Evolutionary conservation across 2,888 invertebrate species (phyloP), one percentile per base, ranked within the genome.

Genomic region (Agrochola circellaris): DNA sequence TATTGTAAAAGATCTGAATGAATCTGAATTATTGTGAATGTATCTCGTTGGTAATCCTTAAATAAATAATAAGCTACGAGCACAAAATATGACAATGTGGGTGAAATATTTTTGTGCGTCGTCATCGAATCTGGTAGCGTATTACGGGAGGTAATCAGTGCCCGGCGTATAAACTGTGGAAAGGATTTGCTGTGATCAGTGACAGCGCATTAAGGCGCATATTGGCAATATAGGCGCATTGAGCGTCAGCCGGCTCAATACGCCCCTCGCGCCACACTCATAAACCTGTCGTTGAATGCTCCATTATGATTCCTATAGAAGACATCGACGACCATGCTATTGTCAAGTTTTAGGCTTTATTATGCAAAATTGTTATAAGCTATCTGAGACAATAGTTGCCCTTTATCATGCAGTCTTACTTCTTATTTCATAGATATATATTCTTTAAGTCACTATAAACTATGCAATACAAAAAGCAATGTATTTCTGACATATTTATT

Each of bases 141-240:
- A 86, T 82, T 72, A 82, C 73, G 69, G 60, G 60, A 70, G 64
- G 83, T 84, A 83, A 83, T 84, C 86, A 84, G 67, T 51, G 75
- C 70, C 67, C 51, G 23, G 23, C 48, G 45, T 70, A 76, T 74
- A 86, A 79, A 86, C 84, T 79, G 82, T 82, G 73, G 87, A 71
- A 81, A 73, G 68, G 79, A 86, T 78, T 66, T 76, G 61, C 72
- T 81, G 87, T 87, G 85, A 85, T 81, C 87, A 84, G 87, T 87
- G 81, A 84, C 84, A 78, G 72, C 77, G 77, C 84, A 87, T 85
- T 87, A 87, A 74, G 81, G 87, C 81, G 81, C 84, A 77, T 85
- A 85, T 85, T 85, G 85, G 69, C 87, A 81, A 84, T 87, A 87
- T 78, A 76, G 85, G 82, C 87, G 84, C 87, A 83, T 81, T 48